phyloP scores from a whole-genome alignment of 2,797 vertebrate species.

The Merluccius polli region DNA sequence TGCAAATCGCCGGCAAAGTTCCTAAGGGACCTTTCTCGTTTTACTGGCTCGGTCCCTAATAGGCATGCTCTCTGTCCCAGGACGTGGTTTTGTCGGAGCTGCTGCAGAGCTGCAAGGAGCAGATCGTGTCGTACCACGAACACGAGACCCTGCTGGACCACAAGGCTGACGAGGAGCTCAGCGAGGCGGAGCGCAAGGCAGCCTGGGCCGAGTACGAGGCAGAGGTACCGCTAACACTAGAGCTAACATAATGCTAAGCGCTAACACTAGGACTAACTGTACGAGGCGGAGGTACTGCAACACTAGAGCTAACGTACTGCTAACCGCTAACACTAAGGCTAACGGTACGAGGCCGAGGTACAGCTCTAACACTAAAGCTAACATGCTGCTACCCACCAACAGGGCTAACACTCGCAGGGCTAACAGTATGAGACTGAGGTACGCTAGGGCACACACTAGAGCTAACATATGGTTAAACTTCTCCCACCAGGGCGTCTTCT shows the following conservation, averaged over 20 bases:
- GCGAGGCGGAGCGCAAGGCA: slow-evolving; percentile 90
- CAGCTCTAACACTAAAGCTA: no score
- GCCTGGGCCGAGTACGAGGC: slow-evolving; percentile 96
- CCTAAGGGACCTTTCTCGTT: no score
- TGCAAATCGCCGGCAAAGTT: no score
- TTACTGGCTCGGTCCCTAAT: no score
- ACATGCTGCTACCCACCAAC: no score
- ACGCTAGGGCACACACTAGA: no score
- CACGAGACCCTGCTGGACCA: slow-evolving; percentile 95
- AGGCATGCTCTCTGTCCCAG: slow-evolving; percentile 56
- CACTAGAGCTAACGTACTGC: background rate
- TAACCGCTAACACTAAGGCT: background rate
- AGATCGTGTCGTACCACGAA: slow-evolving; percentile 90
- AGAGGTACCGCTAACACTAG: slow-evolving; percentile 70
- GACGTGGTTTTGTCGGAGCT: slow-evolving; percentile 81
- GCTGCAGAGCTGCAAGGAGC: slow-evolving; percentile 81
- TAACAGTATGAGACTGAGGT: no score
- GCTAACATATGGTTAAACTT: background rate
- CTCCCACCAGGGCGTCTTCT: background rate
- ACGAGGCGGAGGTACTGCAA: no score
- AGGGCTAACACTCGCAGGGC: no score
- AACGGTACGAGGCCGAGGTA: background rate
- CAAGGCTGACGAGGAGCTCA: slow-evolving; percentile 91
- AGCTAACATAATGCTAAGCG: no score
- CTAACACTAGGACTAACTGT: no score